These are phyloP conservation scores for Chesias legatella DNA, from an alignment of 2,888 invertebrate genomes.

Conservation along the genomic window DNA sequence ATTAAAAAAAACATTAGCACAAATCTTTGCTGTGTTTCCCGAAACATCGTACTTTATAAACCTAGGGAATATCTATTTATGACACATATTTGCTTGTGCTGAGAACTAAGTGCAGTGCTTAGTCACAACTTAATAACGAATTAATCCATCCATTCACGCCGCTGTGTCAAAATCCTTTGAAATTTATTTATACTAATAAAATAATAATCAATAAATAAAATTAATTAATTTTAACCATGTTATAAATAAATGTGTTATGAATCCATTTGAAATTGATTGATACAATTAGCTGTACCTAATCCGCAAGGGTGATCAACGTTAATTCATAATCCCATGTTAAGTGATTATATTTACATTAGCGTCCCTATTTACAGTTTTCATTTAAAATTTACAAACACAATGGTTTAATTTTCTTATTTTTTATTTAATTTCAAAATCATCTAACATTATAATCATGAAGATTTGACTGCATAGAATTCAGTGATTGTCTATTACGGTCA, in stretches of 20 bases:
- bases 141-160: slow-evolving; percentile 14
- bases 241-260: too few species aligned
- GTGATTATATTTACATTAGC: too few species aligned
- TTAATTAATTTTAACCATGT: too few species aligned
- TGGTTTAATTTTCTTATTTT: too few species aligned
- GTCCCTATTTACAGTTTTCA: too few species aligned
- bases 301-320: too few species aligned
- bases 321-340: too few species aligned
- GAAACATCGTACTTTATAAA: slow-evolving; percentile 19
- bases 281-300: too few species aligned
- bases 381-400: too few species aligned
- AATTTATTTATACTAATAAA: not conserved
- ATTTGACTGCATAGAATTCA: slow-evolving; percentile 78
- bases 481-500: slow-evolving; percentile 18
- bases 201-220: too few species aligned
- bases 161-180: not conserved
- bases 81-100: slow-evolving; percentile 46
- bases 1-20: not conserved
- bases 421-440: not conserved
- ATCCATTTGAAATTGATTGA: too few species aligned
- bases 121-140: slow-evolving; percentile 11
- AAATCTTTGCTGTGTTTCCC: slow-evolving; percentile 2
- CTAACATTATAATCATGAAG: slow-evolving; percentile 36
- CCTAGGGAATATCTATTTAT: slow-evolving; percentile 29
- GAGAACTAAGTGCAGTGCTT: slow-evolving; percentile 32